A percentile compares a stretch with the other conserved stretches of the same genome.
Evolutionary conservation across 2,888 invertebrate genomes (phyloP).

Genomic region (Pyrochroa serraticornis): DNA sequence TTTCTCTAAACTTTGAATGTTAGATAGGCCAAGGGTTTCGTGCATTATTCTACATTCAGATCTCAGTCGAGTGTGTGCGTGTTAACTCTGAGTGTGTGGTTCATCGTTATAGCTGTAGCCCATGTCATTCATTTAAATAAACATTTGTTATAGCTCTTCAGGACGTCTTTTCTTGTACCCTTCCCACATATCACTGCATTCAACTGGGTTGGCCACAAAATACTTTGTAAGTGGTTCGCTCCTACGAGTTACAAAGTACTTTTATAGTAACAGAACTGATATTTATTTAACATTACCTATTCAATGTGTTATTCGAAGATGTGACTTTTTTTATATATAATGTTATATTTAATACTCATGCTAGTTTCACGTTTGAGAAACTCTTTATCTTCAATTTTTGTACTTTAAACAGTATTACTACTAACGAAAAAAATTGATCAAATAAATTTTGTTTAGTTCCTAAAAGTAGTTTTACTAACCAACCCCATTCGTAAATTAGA

Average conservation of each 20-base stretch:
- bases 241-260: constrained; percentile 35
- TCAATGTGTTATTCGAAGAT: constrained; percentile 44
- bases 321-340: constrained; percentile 49
- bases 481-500: background rate
- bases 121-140: constrained; percentile 56
- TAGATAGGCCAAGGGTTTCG: constrained; percentile 60
- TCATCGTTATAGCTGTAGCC: constrained; percentile 56
- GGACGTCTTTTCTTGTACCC: constrained; percentile 51
- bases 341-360: constrained; percentile 48
- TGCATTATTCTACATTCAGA: constrained; percentile 58
- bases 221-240: constrained; percentile 40
- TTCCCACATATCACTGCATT: constrained; percentile 53
- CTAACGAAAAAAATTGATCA: constrained; percentile 51
- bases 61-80: constrained; percentile 53
- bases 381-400: constrained; percentile 55
- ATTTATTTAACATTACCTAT: constrained; percentile 45
- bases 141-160: constrained; percentile 57
- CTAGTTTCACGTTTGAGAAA: constrained; percentile 52
- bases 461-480: constrained; percentile 19
- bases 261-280: constrained; percentile 50
- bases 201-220: constrained; percentile 35
- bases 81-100: constrained; percentile 49
- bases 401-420: constrained; percentile 58
- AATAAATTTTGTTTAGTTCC: constrained; percentile 54
- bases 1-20: constrained; percentile 61